Evolutionary conservation across 23 tunicate species (phyloP).

Genomic region (Clavelina lepadiformis): DNA sequence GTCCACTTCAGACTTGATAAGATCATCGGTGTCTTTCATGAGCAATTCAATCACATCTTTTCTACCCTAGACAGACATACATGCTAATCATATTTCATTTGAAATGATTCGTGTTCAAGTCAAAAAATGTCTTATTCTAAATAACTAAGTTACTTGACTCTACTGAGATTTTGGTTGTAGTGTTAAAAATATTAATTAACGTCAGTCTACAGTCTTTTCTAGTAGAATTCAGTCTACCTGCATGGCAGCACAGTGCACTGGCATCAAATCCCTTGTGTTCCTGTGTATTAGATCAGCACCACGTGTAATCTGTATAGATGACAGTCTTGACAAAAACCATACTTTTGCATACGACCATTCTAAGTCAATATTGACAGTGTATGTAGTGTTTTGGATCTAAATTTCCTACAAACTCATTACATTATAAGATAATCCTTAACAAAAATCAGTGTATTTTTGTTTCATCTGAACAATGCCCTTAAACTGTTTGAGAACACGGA

Average conservation of each 20-base stretch:
- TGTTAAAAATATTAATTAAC: too few species aligned
- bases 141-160: neutral
- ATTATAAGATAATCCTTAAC: too few species aligned
- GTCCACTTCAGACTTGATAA: conserved; percentile 41
- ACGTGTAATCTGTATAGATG: conserved; percentile 23
- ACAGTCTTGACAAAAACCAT: too few species aligned
- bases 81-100: neutral
- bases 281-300: conserved; percentile 51
- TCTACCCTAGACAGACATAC: conserved; percentile 65
- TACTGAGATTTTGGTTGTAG: neutral
- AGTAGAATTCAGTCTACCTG: too few species aligned
- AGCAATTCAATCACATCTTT: conserved; percentile 67
- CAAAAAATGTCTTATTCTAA: neutral
- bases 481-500: too few species aligned
- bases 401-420: too few species aligned
- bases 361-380: too few species aligned
- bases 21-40: conserved; percentile 43
- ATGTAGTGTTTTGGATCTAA: too few species aligned
- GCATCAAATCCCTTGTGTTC: conserved; percentile 52
- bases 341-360: too few species aligned
- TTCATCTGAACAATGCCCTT: too few species aligned
- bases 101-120: neutral
- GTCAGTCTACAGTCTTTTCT: too few species aligned
- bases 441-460: too few species aligned
- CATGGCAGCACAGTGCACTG: conserved; percentile 94